Base-by-base conservation (phyloP, 2,797 vertebrate genomes). In the Pogonophryne albipinna region DNA sequence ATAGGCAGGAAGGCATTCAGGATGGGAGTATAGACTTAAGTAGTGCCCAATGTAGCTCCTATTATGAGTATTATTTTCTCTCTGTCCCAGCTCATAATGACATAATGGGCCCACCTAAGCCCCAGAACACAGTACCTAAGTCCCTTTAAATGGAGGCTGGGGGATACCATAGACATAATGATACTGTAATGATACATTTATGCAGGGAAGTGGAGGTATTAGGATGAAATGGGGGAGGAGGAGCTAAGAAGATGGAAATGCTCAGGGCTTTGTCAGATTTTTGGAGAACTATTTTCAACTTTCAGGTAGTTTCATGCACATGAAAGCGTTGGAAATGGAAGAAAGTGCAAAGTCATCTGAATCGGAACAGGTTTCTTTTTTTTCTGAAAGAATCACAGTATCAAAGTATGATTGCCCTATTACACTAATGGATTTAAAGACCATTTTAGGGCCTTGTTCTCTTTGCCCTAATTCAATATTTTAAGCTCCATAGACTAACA, bases 81-180 rank as follows among this genome's bases (percentile, higher is more conserved):
- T 85, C 74, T 91, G 79, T 90, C 91, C 87, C 42, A 70, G 87
- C 86, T 93, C 90, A 92, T 92, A 89, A 93, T 92, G 92, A 92
- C 88, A 93, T 94, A 95, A 95, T 95, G 91, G 88, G 79, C 79
- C 84, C 91, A 89, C 80, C 86, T 91, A 94, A 91, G 88, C 86
- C 84, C 80, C 78, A 74, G 87, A 89, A 92, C 91, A 89, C 84
- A 82, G 88, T 87, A 88, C 79, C 91, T 85, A 88, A 91, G 89
- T 92, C 87, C 59, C 74, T 81, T 83, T 90, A 88, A 93, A 90
- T 91, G 90, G 90, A 87, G 51, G 79, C 88, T 87, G 63, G 58
- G 58, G 86, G 79, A 83, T 86, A 84, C 81, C 74, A 75, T 82
- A 85, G 79, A 75, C 83, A 86, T 92, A 92, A 93, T 93, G 85